Base-by-base conservation (phyloP, 2,888 invertebrate genomes). In the Chesias legatella region DNA sequence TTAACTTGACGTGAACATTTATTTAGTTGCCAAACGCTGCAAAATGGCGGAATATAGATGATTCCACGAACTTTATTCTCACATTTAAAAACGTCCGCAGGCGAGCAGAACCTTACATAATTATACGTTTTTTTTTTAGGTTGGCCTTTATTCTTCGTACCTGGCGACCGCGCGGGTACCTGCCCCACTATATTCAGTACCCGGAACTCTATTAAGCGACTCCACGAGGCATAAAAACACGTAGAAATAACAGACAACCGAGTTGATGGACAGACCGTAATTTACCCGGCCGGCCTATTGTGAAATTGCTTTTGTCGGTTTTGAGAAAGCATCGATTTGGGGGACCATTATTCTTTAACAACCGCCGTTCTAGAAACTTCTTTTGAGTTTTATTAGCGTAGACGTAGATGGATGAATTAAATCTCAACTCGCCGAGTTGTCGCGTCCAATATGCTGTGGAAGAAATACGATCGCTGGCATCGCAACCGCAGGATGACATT, bases 161-260 rank as follows among this genome's bases (percentile, higher is more conserved):
- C 82, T 80, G 80, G 62, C 50, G 11, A 58, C 39, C 45, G 56
- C 52, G 23, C 31, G 48, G 51, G 66, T 82, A 83, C 82, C 82
- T 81, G 83, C 68, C 65, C 66, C 66, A 67, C 67, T 61, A 63
- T 72, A 69, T 64, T 67, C 74, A 73, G 73, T 79, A 77, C 77
- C 78, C 82, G 79, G 81, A 84, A 84, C 80, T 73, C 74, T 73
- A 82, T 84, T 84, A 82, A 78, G 62, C 67, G 66, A 71, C 71
- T 75, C 73, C 67, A 67, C 73, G 71, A 67, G 68, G 68, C 79
- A 78, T 79, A 79, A 80, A 77, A 79, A 73, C 64, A 53, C 52
- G 65, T 67, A 68, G 67, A 72, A 76, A 77, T 74, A 72, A 70
- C 67, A 72, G 63, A 63, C 63, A 60, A 58, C 55, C 53, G 58